A percentile compares a stretch with the other conserved stretches of the same genome.
These are phyloP conservation scores for Paradoxurus hermaphroditus DNA, from an alignment of 2,113 vertebrate species.

Conservation along the genomic window DNA sequence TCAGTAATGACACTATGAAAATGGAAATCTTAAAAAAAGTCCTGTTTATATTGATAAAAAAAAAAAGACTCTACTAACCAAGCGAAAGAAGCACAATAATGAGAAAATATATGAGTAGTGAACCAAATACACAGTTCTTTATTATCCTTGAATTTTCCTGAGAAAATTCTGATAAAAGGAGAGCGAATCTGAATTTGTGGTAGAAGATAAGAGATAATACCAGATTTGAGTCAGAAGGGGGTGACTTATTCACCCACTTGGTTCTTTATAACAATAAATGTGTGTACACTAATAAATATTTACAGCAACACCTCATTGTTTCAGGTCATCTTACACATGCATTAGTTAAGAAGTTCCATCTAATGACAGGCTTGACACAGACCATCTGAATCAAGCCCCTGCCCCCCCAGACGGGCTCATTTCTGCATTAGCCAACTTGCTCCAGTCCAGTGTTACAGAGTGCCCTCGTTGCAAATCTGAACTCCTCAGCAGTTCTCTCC, in stretches of 20 bases:
- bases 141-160: conserved; percentile 44
- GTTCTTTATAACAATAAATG: background rate
- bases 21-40: conserved; percentile 58
- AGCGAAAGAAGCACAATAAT: conserved; percentile 45
- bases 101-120: conserved; percentile 62
- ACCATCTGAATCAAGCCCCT: background rate
- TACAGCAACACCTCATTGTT: background rate
- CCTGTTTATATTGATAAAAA: conserved; percentile 72
- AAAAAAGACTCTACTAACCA: conserved; percentile 21
- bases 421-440: background rate
- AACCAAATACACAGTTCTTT: conserved; percentile 30
- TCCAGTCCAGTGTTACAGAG: background rate
- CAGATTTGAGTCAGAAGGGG: background rate
- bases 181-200: conserved; percentile 27
- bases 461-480: background rate
- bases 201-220: background rate
- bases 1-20: conserved; percentile 67
- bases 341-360: background rate
- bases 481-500: background rate
- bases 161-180: conserved; percentile 39
- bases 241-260: background rate
- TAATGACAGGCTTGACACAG: background rate
- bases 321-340: background rate
- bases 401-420: background rate
- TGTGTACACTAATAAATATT: background rate